Evolutionary conservation across 2,888 invertebrate species (phyloP), one percentile per base, ranked within the genome.

Genomic region (Anthrax anthrax): DNA sequence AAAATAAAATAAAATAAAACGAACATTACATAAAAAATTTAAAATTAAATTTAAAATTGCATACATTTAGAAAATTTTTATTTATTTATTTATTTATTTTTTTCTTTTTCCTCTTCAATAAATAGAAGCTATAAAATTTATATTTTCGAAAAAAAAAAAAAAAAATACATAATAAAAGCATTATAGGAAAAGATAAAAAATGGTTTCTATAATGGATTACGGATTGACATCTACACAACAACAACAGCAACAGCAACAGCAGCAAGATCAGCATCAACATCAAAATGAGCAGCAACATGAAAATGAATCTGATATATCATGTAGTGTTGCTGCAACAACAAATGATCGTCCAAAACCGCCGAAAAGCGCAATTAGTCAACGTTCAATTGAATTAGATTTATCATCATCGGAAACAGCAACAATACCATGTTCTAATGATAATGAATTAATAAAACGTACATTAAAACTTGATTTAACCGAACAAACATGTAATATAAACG

Each of bases 321-420:
- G n/a, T n/a, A n/a, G n/a, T n/a, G n/a, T n/a, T n/a, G n/a, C n/a
- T n/a, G n/a, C n/a, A n/a, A 48, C 51, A 14, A 55, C 40, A 19
- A 50, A 54, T 29, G 44, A 52, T 47, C 39, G 42, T 36, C 29
- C 44, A 29, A 38, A 43, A 42, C 38, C 49, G 17, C 41, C 47
- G 9, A 63, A 56, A 56, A 75, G 76, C 54, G 77, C 77, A 23
- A 71, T 77, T 42, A 77, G 77, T 53, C 77, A 77, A 56, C 73
- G 76, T 51, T 76, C 76, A 39, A 73, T 77, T 42, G 77, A 77
- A 55, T 69, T 76, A 40, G 65, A 71, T 59, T 72, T 76, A 48
- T 69, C 73, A 38, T 70, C 73, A 27, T 72, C 70, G 52, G 68
- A 67, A 51, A 70, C 51, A 37, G n/a, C n/a, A n/a, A n/a, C n/a